Conservation (phyloP, 2,113 vertebrate genomes). For the human (Homo sapiens) region GRCh38 chr16:73798501-73799000, state of each 20-base stretch:
- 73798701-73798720: neutral
- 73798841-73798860: neutral
- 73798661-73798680: neutral
- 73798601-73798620: neutral
- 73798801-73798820: neutral
- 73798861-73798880: neutral
- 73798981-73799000: neutral
- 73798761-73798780: neutral
- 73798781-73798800: neutral
- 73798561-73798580: neutral
- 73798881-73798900: neutral
- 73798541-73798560: neutral
- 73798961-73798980: neutral
- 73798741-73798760: neutral
- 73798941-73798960: neutral
- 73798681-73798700: neutral
- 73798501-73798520: neutral
- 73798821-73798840: neutral
- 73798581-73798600: neutral
- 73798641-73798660: neutral
- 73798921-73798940: neutral
- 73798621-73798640: neutral
- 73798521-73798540: neutral
- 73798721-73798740: neutral
- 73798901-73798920: neutral